A percentile compares a stretch with the other conserved stretches of the same genome.
phyloP scores from a whole-genome alignment of 2,888 invertebrate species.

The Meteorus colon region DNA sequence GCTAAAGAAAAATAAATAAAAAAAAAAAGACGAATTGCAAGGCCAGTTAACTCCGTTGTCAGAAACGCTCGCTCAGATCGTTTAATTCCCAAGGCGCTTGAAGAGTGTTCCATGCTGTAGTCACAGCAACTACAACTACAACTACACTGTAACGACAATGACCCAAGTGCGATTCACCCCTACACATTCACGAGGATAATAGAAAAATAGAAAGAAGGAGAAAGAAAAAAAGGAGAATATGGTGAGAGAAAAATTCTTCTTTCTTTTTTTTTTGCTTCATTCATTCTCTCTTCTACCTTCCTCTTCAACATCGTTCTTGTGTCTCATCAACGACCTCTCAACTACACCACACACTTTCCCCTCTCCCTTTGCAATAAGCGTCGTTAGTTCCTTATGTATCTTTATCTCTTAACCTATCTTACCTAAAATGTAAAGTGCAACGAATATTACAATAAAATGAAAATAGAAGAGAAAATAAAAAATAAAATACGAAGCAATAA shows the following conservation, averaged over 20 bases:
- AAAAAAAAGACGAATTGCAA: not conserved
- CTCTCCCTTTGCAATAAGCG: not conserved
- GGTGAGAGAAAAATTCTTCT: not conserved
- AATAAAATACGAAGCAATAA: not conserved
- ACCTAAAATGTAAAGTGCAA: not conserved
- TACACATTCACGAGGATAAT: not conserved
- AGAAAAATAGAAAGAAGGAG: not conserved
- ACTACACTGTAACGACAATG: not conserved
- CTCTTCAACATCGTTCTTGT: conserved; percentile 27
- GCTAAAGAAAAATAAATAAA: not conserved
- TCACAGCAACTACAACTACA: not conserved
- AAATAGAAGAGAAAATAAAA: not conserved
- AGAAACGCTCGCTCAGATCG: not conserved
- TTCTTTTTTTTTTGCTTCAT: not conserved
- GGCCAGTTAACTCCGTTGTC: conserved; percentile 9
- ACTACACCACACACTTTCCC: not conserved
- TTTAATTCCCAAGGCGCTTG: conserved; percentile 10
- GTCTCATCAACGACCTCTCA: conserved; percentile 21
- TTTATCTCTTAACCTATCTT: not conserved
- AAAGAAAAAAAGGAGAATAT: not conserved
- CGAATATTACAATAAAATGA: not conserved
- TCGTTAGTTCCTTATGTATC: not conserved
- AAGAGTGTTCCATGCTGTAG: not conserved
- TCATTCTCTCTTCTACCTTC: conserved; percentile 5
- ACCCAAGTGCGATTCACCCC: not conserved